Evolutionary conservation across 2,113 vertebrate species (phyloP), one percentile per base, ranked within the genome.

Genomic region (Progne subis): DNA sequence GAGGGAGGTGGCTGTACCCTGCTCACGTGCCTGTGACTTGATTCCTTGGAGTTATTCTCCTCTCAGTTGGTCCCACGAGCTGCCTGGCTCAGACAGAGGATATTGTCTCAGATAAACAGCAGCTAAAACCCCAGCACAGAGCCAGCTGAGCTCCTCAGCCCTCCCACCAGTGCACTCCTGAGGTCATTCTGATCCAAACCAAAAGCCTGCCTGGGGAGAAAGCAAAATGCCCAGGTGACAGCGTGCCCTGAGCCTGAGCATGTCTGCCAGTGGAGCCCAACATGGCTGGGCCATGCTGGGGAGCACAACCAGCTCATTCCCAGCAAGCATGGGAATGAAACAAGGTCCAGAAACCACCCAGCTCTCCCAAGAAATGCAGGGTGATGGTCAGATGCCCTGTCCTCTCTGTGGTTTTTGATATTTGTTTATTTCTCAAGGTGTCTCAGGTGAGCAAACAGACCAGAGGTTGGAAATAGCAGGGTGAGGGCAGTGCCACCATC

Each of bases 61-160:
- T 26, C 68, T 60, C 20, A 5, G 24, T 0, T 34, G 44, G n/a
- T 44, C 28, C 32, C 20, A 37, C 0, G 3, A 74, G 63, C 52
- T 76, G 50, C 50, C 74, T 4, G 3, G 50, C 39, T 69, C 74
- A 15, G 61, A 39, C 28, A 47, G 47, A 75, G 34, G 32, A 52
- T 17, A 64, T 1, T 37, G 49, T 46, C 43, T 65, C 26, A 2
- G 6, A 71, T 44, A 12, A 70, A 63, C 0, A 3, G 20, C 4
- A 15, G 53, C 47, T 67, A 32, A 74, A 83, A n/a, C 41, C 2
- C 1, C 0, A 0, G 39, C 20, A 28, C 0, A 0, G 47, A 81
- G 65, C 47, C 68, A 91, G 0, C 14, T 8, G 23, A 86, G 50
- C 50, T 65, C 34, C 59, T 31, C 46, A 47, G 41, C 43, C 25